Evolutionary conservation across 2,113 vertebrate genomes (phyloP), one percentile per base, ranked within the genome.

Genomic region (Actenoides hombroni): DNA sequence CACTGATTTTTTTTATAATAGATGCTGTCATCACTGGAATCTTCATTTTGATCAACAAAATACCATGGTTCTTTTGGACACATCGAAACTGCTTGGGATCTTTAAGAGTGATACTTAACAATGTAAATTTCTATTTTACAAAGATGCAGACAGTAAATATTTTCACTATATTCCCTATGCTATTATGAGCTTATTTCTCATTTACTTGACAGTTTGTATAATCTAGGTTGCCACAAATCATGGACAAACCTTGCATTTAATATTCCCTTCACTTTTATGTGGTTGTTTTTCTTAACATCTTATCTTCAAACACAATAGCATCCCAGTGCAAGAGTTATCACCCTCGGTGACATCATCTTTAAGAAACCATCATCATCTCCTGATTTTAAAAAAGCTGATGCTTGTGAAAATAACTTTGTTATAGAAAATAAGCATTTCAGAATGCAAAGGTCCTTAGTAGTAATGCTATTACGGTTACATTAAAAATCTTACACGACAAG

Each of bases 261-360:
- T 48, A 70, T 26, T 84, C 13, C 13, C 68, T 70, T 86, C 26
- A 51, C 28, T 16, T 53, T 75, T 68, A 56, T 6, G 4, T 44
- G 37, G 23, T 77, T 61, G 12, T 76, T 98, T 98, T 96, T 42
- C 91, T 96, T 76, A 98, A 39, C 18, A 95, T 46, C 28, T 94
- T 56, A 13, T 88, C 74, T 70, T 96, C 95, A 59, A 95, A 56
- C 56, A 98, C 65, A 78, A 91, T 23, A 33, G 92, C 87, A 77
- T 59, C 97, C 31, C 35, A 53, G 56, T 35, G 78, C 73, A 28
- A 97, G 83, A 85, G 91, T 92, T 80, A 93, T 46, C 7, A 77
- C 73, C 21, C 65, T 83, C 2, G 28, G 29, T 14, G 96, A 86
- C 37, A 97, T 7, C 6, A 92, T 44, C 64, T 88, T 96, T 35